These are phyloP conservation scores for Lathamus discolor DNA, from an alignment of 2,113 vertebrate species.

Conservation along the genomic window DNA sequence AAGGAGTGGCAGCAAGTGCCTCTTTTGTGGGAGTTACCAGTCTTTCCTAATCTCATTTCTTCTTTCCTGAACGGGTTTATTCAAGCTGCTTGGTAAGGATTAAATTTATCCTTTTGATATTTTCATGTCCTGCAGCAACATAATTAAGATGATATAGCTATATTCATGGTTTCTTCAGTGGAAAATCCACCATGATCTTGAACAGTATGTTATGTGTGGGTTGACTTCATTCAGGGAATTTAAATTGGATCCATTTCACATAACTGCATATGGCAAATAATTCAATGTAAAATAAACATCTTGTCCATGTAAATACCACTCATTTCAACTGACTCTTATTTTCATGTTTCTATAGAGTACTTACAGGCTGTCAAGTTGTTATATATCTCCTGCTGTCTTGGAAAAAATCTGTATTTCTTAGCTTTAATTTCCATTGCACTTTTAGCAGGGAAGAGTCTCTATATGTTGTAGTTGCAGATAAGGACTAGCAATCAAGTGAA, in stretches of 20 bases:
- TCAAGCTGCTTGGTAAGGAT: neutral
- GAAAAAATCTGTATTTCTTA: neutral
- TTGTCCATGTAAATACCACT: constrained; percentile 50
- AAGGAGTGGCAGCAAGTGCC: neutral
- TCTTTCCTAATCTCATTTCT: constrained; percentile 19
- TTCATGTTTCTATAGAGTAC: constrained; percentile 13
- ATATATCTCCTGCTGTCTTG: constrained; percentile 18
- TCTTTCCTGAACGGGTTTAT: neutral
- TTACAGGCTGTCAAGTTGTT: constrained; percentile 47
- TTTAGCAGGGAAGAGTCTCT: neutral
- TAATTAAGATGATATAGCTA: constrained; percentile 39
- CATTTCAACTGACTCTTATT: constrained; percentile 28
- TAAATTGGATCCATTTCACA: constrained; percentile 59
- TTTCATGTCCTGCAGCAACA: constrained; percentile 29
- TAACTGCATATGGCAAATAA: constrained; percentile 59
- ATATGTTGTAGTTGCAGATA: neutral
- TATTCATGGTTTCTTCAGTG: constrained; percentile 13
- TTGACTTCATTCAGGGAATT: constrained; percentile 31
- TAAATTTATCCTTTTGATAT: constrained; percentile 52
- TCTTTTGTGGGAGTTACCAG: neutral
- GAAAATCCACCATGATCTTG: constrained; percentile 34
- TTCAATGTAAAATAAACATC: constrained; percentile 53
- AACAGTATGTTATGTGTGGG: constrained; percentile 30
- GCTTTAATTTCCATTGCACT: constrained; percentile 16
- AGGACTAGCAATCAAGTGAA: neutral